Conservation (phyloP, 1,140 invertebrate genomes). For the Drosophila mojavensis region DNA sequence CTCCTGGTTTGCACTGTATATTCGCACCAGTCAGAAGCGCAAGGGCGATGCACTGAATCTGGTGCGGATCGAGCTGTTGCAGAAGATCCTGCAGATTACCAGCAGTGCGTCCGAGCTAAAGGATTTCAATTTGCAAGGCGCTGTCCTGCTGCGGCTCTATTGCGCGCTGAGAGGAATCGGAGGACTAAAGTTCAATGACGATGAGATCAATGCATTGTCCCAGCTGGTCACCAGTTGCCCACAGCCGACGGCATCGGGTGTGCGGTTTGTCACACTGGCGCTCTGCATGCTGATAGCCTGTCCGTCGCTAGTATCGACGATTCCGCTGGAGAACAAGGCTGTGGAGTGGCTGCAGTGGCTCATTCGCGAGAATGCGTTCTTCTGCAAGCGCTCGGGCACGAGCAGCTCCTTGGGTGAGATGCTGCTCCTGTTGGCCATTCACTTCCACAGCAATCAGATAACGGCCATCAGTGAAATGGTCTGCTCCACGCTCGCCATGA, state of each 20-base stretch:
- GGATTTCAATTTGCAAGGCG: slow-evolving; percentile 90
- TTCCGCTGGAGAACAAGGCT: slow-evolving; percentile 94
- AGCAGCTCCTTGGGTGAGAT: slow-evolving; percentile 97
- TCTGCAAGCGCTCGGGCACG: slow-evolving; percentile 91
- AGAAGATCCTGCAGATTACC: slow-evolving; percentile 86
- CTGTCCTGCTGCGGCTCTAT: slow-evolving; percentile 92
- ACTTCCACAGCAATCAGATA: slow-evolving; percentile 97
- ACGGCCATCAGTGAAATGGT: slow-evolving; percentile 96
- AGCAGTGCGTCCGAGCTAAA: slow-evolving; percentile 84
- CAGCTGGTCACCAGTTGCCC: slow-evolving; percentile 95
- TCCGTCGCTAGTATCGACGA: slow-evolving; percentile 91
- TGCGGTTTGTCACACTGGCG: slow-evolving; percentile 96
- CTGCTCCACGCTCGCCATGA: slow-evolving; percentile 97
- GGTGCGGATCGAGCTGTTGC: slow-evolving; percentile 92
- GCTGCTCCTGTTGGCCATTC: slow-evolving; percentile 97
- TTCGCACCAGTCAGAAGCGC: slow-evolving; percentile 95
- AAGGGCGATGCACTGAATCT: slow-evolving; percentile 90
- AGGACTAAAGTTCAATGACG: slow-evolving; percentile 96
- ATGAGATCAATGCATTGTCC: slow-evolving; percentile 93
- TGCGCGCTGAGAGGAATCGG: slow-evolving; percentile 97
- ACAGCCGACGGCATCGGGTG: slow-evolving; percentile 94
- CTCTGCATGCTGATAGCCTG: slow-evolving; percentile 98
- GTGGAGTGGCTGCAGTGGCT: slow-evolving; percentile 98
- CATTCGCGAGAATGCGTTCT: slow-evolving; percentile 94
- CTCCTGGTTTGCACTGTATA: slow-evolving; percentile 96